These are phyloP conservation scores for Dendronephthya gigantea DNA, from an alignment of 64 coral and sea anemone genomes.

Conservation along the genomic window DNA sequence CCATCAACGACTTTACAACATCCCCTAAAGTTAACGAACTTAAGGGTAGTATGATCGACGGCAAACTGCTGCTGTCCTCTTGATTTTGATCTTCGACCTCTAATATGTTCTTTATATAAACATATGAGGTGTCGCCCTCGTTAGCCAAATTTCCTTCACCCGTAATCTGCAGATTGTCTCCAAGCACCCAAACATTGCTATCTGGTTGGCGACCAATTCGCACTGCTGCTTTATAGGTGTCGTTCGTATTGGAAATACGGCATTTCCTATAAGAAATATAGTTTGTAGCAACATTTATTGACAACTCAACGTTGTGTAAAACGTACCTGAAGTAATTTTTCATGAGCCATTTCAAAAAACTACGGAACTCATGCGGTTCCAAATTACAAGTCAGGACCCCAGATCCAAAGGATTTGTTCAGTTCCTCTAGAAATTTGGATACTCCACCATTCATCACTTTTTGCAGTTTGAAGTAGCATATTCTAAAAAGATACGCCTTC, in stretches of 20 bases:
- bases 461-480: neutral
- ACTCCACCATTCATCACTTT: neutral
- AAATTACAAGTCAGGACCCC: neutral
- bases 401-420: neutral
- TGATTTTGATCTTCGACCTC: too few relatives aligned
- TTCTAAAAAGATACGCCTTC: neutral
- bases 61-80: neutral
- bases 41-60: neutral
- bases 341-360: constrained; percentile 7
- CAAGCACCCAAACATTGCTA: constrained; percentile 17
- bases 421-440: neutral
- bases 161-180: neutral
- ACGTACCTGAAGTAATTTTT: constrained; percentile 14
- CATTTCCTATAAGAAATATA: too few relatives aligned
- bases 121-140: neutral
- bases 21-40: neutral
- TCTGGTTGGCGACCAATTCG: constrained; percentile 10
- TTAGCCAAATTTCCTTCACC: neutral
- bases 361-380: neutral
- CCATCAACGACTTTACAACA: neutral
- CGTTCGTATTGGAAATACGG: neutral
- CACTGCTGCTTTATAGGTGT: constrained; percentile 10
- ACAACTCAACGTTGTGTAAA: too few relatives aligned
- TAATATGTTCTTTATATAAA: neutral
- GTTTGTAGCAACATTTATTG: neutral